phyloP scores from a whole-genome alignment of 2,113 vertebrate genomes.

The Zosterops pallidus region DNA sequence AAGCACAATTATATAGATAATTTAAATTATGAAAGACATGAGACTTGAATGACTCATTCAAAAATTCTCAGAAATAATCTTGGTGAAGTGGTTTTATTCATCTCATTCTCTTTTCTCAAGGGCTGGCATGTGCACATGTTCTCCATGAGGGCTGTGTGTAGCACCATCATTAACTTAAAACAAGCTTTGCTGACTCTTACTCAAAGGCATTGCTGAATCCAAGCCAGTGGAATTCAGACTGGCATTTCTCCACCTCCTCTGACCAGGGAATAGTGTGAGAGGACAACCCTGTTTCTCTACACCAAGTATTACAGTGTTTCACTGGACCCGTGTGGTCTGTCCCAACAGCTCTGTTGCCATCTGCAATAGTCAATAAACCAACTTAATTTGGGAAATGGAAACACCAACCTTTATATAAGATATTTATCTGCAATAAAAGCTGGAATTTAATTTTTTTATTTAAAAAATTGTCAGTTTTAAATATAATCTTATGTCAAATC shows the following conservation, averaged over 20 bases:
- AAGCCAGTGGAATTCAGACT: slow-evolving; percentile 40
- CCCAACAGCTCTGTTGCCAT: neutral
- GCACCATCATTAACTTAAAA: slow-evolving; percentile 31
- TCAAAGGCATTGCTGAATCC: slow-evolving; percentile 33
- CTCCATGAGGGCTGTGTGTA: slow-evolving; percentile 19
- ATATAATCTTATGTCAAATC: neutral
- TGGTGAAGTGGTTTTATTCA: slow-evolving; percentile 34
- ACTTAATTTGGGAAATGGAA: neutral
- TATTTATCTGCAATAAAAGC: neutral
- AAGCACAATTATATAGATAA: neutral
- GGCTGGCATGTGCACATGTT: slow-evolving; percentile 44
- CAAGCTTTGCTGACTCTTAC: slow-evolving; percentile 18
- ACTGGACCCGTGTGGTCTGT: neutral
- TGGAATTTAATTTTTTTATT: neutral
- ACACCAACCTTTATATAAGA: neutral
- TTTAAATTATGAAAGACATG: neutral
- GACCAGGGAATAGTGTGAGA: neutral
- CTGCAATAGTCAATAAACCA: neutral
- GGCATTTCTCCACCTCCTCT: slow-evolving; percentile 19
- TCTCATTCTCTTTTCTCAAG: slow-evolving; percentile 49
- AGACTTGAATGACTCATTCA: slow-evolving; percentile 23
- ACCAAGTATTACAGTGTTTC: neutral
- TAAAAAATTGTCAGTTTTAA: neutral
- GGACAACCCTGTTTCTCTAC: neutral
- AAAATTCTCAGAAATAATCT: slow-evolving; percentile 28